Base-by-base conservation (phyloP, 2,797 vertebrate species). In the Dendrocincla fuliginosa region DNA sequence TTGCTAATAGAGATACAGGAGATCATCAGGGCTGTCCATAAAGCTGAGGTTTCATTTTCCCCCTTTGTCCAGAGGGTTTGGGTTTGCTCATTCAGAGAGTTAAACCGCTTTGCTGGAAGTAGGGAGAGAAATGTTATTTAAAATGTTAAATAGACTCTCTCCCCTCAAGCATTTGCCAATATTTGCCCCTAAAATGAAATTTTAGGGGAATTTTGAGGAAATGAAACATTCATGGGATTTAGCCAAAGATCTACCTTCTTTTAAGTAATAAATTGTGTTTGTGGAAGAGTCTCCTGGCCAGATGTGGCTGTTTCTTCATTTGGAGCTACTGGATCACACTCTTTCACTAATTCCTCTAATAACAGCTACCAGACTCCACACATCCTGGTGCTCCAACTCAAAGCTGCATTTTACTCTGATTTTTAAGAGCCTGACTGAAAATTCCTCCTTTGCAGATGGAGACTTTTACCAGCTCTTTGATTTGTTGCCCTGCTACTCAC, bases 131-230 rank as follows among this genome's bases (percentile, higher is more conserved):
- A 83, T 16, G 65, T 11, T 61, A 68, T 87, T 91, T 71, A 17
- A 94, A 84, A 79, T 42, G 49, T 75, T 71, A 39, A 65, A 78
- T 7, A 7, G 4, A 14, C 28, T 80, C 88, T 18, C 35, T 93
- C 33, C 46, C 61, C 82, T 68, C 82, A 37, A 78, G 46, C 23
- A 0, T 30, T 75, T 50, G 91, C 93, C 94, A 95, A 50, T 49
- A 50, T 95, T 92, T 86, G 49, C 73, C 89, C 91, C 91, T 90
- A 73, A 73, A 91, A 86, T 52, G 50, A 81, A 97, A 85, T 37
- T 94, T 96, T 87, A 77, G 78, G 81, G 87, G 91, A 73, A 85
- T 92, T 87, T 61, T 82, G 91, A 95, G 95, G 89, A 95, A 96
- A 96, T 93, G 50, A 95, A 94, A 92, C 47, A 16, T 93, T 95